phyloP scores from a whole-genome alignment of 2,888 invertebrate genomes.

The Xiphydria camelus region DNA sequence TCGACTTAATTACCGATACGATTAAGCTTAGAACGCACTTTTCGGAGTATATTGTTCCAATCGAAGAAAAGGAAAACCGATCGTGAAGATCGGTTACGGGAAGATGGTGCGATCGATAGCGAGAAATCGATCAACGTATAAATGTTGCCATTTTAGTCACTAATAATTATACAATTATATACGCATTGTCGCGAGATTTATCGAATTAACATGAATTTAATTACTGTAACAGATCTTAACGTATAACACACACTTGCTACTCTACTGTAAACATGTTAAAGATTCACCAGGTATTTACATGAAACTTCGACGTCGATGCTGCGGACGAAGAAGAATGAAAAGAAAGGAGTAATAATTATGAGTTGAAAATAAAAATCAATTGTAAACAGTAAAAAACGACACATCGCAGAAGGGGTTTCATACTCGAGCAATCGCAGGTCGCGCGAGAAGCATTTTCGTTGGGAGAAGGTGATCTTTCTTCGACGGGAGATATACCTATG shows the following conservation, averaged over 20 bases:
- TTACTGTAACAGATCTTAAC: conserved; percentile 12
- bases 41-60: not conserved
- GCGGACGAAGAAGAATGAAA: conserved; percentile 22
- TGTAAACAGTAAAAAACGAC: conserved; percentile 40
- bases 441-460: not conserved
- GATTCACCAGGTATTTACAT: conserved; percentile 24
- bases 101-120: conserved; percentile 4
- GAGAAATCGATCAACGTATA: conserved; percentile 17
- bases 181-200: conserved; percentile 12
- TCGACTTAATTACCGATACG: no score
- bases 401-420: conserved; percentile 39
- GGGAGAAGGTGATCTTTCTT: not conserved
- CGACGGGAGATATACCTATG: no score
- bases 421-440: conserved; percentile 43
- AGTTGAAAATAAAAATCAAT: conserved; percentile 30
- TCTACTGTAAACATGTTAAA: conserved; percentile 22
- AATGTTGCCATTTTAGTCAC: conserved; percentile 22
- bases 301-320: conserved; percentile 29
- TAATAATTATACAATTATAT: conserved; percentile 9
- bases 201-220: conserved; percentile 22
- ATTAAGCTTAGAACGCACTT: no score
- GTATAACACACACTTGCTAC: no score
- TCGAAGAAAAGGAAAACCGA: not conserved
- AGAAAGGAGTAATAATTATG: conserved; percentile 28
- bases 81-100: not conserved